Conservation (phyloP, 2,888 invertebrate genomes). For the Cosmorhoe ocellata region DNA sequence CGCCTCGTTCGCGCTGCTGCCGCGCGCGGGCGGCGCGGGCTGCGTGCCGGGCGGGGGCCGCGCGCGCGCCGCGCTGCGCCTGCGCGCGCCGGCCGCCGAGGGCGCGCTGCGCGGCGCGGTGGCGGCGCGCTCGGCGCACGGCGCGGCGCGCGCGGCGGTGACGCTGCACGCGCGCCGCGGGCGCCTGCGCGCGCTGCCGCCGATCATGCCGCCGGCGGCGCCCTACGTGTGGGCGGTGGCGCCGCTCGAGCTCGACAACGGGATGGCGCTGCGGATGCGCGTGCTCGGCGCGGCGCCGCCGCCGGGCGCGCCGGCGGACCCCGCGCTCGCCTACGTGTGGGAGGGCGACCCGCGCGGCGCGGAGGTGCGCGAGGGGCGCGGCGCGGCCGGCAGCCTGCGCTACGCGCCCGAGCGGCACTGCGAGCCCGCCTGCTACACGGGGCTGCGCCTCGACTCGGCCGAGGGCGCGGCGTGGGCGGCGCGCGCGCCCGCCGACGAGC, state of each 20-base stretch:
- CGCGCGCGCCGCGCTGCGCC: constrained; percentile 27
- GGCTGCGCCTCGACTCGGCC: constrained; percentile 84
- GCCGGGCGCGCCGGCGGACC: constrained; percentile 51
- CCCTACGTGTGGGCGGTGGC: constrained; percentile 77
- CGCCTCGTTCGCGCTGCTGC: constrained; percentile 23
- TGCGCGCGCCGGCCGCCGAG: constrained; percentile 29
- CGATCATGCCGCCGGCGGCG: constrained; percentile 41
- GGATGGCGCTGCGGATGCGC: constrained; percentile 90
- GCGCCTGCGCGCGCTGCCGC: constrained; percentile 20
- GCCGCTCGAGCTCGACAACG: constrained; percentile 90
- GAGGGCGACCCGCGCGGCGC: constrained; percentile 22
- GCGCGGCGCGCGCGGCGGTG: constrained; percentile 1
- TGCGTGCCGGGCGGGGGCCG: constrained; percentile 36
- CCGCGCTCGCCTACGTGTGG: constrained; percentile 79
- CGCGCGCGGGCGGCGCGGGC: constrained; percentile 5
- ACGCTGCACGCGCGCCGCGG: constrained; percentile 16
- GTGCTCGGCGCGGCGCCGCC: constrained; percentile 86
- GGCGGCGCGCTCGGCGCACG: constrained; percentile 11
- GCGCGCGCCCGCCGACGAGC: constrained; percentile 14
- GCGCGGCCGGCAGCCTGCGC: constrained; percentile 83
- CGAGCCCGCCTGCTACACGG: constrained; percentile 88
- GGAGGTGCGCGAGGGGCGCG: constrained; percentile 49
- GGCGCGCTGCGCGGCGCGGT: constrained; percentile 14
- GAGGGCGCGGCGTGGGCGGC: constrained; percentile 29
- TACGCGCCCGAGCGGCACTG: constrained; percentile 90